phyloP scores from a whole-genome alignment of 2,113 vertebrate genomes.

The Acinonyx jubatus region DNA sequence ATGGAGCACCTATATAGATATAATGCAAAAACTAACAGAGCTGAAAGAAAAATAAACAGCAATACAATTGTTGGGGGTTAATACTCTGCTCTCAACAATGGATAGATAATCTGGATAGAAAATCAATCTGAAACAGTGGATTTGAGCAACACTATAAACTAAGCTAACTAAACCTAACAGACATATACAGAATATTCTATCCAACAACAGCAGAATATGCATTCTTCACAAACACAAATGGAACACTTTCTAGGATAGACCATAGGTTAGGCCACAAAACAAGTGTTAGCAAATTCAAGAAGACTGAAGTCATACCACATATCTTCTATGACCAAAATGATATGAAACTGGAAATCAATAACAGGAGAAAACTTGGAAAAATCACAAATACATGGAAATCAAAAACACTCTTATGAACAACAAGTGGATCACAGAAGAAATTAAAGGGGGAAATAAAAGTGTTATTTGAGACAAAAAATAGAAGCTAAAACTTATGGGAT shows the following conservation, averaged over 20 bases:
- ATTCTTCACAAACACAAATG: background rate
- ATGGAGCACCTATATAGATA: too few species aligned
- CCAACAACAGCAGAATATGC: background rate
- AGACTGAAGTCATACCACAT: background rate
- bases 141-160: background rate
- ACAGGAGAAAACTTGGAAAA: background rate
- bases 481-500: background rate
- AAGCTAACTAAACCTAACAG: background rate
- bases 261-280: background rate
- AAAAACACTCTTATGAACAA: background rate
- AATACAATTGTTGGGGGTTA: background rate
- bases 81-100: background rate
- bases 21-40: too few species aligned
- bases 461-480: background rate
- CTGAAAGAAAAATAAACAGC: background rate
- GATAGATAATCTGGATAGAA: background rate
- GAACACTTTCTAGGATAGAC: background rate
- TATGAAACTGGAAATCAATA: background rate
- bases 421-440: background rate
- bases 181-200: background rate
- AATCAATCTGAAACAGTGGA: background rate
- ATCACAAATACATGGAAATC: background rate
- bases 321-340: background rate
- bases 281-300: background rate
- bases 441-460: background rate